A percentile compares a stretch with the other conserved stretches of the same genome.
These are phyloP conservation scores for Nomada fabriciana DNA, from an alignment of 2,888 invertebrate species.

Conservation along the genomic window DNA sequence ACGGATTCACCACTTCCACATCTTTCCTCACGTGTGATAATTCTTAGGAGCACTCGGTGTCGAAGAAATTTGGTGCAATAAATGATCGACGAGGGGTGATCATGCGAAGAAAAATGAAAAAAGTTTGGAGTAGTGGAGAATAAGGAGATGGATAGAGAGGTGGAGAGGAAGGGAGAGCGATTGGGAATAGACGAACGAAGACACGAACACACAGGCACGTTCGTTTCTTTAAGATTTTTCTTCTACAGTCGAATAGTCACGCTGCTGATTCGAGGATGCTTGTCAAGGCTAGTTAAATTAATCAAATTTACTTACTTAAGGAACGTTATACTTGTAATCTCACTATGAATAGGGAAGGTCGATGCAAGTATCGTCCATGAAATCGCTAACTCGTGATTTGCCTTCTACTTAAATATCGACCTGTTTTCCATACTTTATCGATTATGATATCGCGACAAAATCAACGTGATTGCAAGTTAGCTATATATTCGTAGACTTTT, in stretches of 20 bases:
- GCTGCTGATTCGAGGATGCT: slow-evolving; percentile 50
- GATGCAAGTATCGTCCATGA: slow-evolving; percentile 61
- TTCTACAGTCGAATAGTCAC: slow-evolving; percentile 53
- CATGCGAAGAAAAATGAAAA: background rate
- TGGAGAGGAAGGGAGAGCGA: background rate
- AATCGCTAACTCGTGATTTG: slow-evolving; percentile 61
- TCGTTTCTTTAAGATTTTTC: slow-evolving; percentile 51
- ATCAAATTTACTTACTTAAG: slow-evolving; percentile 50
- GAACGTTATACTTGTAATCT: slow-evolving; percentile 48
- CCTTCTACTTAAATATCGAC: slow-evolving; percentile 61
- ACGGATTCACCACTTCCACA: slow-evolving; percentile 48
- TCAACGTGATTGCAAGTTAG: slow-evolving; percentile 42
- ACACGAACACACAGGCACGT: slow-evolving; percentile 11
- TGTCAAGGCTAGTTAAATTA: slow-evolving; percentile 25
- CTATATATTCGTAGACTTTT: slow-evolving; percentile 49
- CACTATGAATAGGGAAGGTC: slow-evolving; percentile 46
- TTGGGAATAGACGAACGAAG: background rate
- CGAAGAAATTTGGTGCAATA: slow-evolving; percentile 4
- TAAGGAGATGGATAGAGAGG: background rate
- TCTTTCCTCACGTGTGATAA: slow-evolving; percentile 68
- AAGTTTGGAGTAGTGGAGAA: background rate
- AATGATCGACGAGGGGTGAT: slow-evolving; percentile 42
- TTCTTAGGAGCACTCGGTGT: slow-evolving; percentile 59
- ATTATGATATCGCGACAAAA: slow-evolving; percentile 32
- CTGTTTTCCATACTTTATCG: slow-evolving; percentile 42